Conservation (phyloP, 2,113 vertebrate genomes). For the Chaenogobius annularis region DNA sequence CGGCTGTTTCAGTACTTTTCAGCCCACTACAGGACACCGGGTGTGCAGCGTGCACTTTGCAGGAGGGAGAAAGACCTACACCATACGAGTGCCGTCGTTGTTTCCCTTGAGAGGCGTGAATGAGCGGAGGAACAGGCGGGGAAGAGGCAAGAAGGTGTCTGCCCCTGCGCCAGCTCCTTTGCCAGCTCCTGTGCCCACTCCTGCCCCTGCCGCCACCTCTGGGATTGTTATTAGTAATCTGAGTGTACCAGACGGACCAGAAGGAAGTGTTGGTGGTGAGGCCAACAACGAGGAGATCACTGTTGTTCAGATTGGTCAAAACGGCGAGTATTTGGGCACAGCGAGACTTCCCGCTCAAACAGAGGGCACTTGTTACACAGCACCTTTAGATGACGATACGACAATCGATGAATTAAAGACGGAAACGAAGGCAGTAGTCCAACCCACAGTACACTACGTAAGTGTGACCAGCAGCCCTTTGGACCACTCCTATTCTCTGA, state of each 20-base stretch:
- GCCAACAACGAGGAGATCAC: slow-evolving; percentile 66
- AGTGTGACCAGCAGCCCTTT: slow-evolving; percentile 74
- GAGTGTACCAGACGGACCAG: slow-evolving; percentile 61
- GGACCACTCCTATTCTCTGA: slow-evolving; percentile 95
- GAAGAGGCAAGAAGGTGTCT: slow-evolving; percentile 67
- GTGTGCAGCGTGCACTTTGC: slow-evolving; percentile 96
- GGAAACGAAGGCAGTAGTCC: slow-evolving; percentile 61
- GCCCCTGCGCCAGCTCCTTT: slow-evolving; percentile 17
- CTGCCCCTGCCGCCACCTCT: slow-evolving; percentile 55
- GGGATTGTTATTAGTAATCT: slow-evolving; percentile 65
- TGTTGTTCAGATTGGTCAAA: slow-evolving; percentile 78
- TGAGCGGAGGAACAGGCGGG: slow-evolving; percentile 85
- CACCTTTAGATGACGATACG: slow-evolving; percentile 30
- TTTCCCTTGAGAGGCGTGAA: slow-evolving; percentile 92
- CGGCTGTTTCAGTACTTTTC: slow-evolving; percentile 97
- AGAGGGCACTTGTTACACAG: slow-evolving; percentile 58
- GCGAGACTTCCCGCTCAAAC: slow-evolving; percentile 80
- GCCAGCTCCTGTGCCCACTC: slow-evolving; percentile 23
- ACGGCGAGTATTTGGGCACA: slow-evolving; percentile 83
- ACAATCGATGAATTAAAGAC: slow-evolving; percentile 53
- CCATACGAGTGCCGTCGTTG: slow-evolving; percentile 90
- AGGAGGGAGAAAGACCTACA: slow-evolving; percentile 95
- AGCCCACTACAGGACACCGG: slow-evolving; percentile 93
- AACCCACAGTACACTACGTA: slow-evolving; percentile 68
- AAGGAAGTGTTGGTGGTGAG: slow-evolving; percentile 66